These are phyloP conservation scores for Calyptomena viridis DNA, from an alignment of 2,113 vertebrate genomes.

Conservation along the genomic window DNA sequence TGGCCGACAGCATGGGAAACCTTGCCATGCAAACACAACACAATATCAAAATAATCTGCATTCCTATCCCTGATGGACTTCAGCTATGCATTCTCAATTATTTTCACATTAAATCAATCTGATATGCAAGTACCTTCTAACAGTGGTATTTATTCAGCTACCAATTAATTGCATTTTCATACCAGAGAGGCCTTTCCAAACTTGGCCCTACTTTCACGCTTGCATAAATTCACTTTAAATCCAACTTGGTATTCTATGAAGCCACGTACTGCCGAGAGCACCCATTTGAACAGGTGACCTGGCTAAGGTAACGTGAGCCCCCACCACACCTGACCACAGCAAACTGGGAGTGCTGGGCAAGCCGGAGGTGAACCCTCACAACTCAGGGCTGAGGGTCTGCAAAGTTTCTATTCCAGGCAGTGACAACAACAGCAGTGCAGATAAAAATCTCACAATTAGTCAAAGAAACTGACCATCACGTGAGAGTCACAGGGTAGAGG, in stretches of 20 bases:
- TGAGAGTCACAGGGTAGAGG: not conserved
- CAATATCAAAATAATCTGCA: not conserved
- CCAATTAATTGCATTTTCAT: not conserved
- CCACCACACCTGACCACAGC: not conserved
- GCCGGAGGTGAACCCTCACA: not conserved
- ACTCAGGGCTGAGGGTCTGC: accelerated
- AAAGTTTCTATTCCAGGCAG: not conserved
- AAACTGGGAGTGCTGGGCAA: not conserved
- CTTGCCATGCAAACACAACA: not conserved
- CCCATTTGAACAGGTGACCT: not conserved
- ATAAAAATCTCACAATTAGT: not conserved
- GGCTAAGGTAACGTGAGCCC: accelerated
- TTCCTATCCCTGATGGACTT: not conserved
- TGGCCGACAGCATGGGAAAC: accelerated
- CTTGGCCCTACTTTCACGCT: not conserved
- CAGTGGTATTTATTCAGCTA: not conserved
- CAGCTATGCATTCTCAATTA: not conserved
- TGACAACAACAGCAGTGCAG: not conserved
- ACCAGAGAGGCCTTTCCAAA: not conserved
- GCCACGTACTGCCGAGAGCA: accelerated
- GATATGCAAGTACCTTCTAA: not conserved
- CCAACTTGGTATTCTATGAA: not conserved
- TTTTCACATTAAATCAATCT: not conserved
- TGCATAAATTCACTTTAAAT: not conserved
- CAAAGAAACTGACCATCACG: not conserved